A percentile compares a stretch with the other conserved stretches of the same genome.
These are phyloP conservation scores for Zaprionus ornatus DNA, from an alignment of 1,140 invertebrate genomes.

Conservation along the genomic window DNA sequence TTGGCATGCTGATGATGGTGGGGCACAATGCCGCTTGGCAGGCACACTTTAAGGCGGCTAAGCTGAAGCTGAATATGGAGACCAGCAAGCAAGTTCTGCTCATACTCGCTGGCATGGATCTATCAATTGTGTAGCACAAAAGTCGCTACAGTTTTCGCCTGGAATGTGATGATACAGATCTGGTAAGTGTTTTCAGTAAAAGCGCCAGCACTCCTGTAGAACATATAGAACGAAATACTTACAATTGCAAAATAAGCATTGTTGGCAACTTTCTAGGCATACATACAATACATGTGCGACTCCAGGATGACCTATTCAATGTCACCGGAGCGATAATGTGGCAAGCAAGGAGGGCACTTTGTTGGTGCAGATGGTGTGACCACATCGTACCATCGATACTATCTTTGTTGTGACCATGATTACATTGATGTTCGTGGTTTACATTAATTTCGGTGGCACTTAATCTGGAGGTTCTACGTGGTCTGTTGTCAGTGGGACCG, in stretches of 20 bases:
- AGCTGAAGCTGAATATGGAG: conserved; percentile 46
- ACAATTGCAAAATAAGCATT: conserved; percentile 56
- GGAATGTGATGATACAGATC: conserved; percentile 26
- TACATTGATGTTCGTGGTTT: conserved; percentile 92
- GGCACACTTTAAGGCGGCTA: conserved; percentile 50
- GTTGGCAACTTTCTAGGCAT: conserved; percentile 63
- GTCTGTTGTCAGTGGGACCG: conserved; percentile 92
- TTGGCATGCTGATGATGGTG: conserved; percentile 24
- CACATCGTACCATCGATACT: conserved; percentile 88
- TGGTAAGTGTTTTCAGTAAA: conserved; percentile 52
- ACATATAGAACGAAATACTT: conserved; percentile 26
- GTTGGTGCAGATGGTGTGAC: conserved; percentile 86
- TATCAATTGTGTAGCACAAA: conserved; percentile 11
- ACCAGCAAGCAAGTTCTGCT: conserved; percentile 33
- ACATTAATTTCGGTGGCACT: conserved; percentile 97
- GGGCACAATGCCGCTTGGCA: conserved; percentile 34
- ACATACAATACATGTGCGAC: conserved; percentile 48
- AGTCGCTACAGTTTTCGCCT: conserved; percentile 61
- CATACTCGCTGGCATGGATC: conserved; percentile 18
- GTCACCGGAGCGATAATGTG: conserved; percentile 35
- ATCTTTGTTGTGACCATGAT: conserved; percentile 92
- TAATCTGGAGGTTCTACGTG: conserved; percentile 89
- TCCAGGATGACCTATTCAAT: conserved; percentile 42
- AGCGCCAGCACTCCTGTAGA: conserved; percentile 48
- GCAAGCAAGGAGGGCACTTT: conserved; percentile 46